A percentile compares a stretch with the other conserved stretches of the same genome.
Conservation (phyloP, 2,797 vertebrate genomes). For the Zenarchopterus dispar region DNA sequence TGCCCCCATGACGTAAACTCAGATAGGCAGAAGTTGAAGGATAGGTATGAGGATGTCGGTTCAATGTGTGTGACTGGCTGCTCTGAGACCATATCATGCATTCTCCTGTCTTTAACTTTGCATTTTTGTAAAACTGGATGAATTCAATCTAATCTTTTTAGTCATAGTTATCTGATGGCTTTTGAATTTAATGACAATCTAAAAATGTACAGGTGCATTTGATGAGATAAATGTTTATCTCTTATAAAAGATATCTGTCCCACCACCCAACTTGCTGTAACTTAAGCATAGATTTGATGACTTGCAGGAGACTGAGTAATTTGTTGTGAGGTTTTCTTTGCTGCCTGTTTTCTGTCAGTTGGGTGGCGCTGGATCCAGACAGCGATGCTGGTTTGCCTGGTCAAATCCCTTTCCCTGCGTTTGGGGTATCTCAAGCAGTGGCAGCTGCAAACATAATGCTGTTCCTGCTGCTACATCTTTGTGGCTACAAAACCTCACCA, state of each 20-base stretch:
- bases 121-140: too few relatives aligned
- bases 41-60: too few relatives aligned
- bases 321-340: neutral
- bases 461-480: constrained; percentile 37
- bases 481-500: constrained; percentile 12
- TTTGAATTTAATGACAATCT: too few relatives aligned
- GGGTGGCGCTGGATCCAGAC: constrained; percentile 25
- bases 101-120: too few relatives aligned
- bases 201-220: constrained; percentile 8
- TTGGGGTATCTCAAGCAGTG: constrained; percentile 42
- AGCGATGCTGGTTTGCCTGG: constrained; percentile 31
- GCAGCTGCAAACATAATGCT: constrained; percentile 54
- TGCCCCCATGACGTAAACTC: too few relatives aligned
- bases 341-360: constrained; percentile 33
- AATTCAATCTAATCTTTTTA: too few relatives aligned
- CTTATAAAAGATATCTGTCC: neutral
- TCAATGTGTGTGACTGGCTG: too few relatives aligned
- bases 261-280: constrained; percentile 7
- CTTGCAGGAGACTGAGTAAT: neutral
- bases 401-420: constrained; percentile 45
- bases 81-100: too few relatives aligned
- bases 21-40: too few relatives aligned
- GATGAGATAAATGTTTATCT: constrained; percentile 5
- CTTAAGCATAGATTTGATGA: constrained; percentile 15
- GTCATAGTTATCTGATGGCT: too few relatives aligned